Base-by-base conservation (phyloP, 2,888 invertebrate genomes). In the Malthinus flaveolus region DNA sequence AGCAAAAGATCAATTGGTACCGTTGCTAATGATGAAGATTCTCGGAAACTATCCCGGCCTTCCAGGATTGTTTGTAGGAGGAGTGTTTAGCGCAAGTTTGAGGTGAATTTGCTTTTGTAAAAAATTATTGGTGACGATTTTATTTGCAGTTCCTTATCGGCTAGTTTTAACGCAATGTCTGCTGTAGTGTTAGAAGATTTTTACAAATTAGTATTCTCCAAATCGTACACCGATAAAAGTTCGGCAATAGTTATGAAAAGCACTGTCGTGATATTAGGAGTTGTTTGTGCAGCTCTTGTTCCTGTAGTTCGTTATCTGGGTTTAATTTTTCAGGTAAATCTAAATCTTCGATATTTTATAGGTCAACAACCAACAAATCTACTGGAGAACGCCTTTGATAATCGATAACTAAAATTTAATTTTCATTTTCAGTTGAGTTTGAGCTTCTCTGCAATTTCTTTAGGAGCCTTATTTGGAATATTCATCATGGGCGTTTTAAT, bases 41-140 rank as follows among this genome's bases (percentile, higher is more conserved):
- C 23, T 23, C 5, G 23, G 23, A 23, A 23, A 23, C 2, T 23
- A 3, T 23, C 23, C 23, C 5, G 23, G 23, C 5, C 23, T 23
- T 23, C 23, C 23, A 79, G 87, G 85, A 90, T 90, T 73, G 83
- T 90, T 72, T 88, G 90, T 64, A 80, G 83, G 75, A 81, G 90
- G 68, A 90, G 87, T 68, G 86, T 88, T 70, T 86, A 84, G 68
- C 89, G 7, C 80, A 90, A 64, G 76, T 88, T 9, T 85, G 90
- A 69, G 90, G 89, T 49, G 88, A 90, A 0, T 72, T 84, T 49
- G 78, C 90, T 4, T 90, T 89, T 72, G 80, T 85, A 3, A 23
- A 35, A 85, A 42, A 82, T 86, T 79, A 90, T 90, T 76, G 85
- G 87, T 80, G 11, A 39, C 7, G 3, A 39, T 12, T 10, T 12